phyloP scores from a whole-genome alignment of 2,797 vertebrate species.

The Pseudochirops cupreus region DNA sequence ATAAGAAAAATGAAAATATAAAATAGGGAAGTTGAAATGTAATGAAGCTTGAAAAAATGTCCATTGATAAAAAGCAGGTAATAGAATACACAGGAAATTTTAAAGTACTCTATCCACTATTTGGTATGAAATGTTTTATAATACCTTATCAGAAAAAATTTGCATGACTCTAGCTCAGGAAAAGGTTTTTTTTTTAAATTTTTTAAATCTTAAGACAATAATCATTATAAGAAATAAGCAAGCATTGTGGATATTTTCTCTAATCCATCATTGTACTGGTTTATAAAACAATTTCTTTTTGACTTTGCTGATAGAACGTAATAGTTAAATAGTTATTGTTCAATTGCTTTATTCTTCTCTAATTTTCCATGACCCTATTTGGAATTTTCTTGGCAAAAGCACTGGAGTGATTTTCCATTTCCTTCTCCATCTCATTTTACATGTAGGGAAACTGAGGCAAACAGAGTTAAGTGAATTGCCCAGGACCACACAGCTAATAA shows the following conservation, averaged over 20 bases:
- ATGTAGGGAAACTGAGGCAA: neutral
- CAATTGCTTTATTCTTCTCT: neutral
- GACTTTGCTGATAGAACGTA: neutral
- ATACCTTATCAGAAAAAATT: slow-evolving; percentile 38
- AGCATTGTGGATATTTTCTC: neutral
- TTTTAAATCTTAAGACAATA: neutral
- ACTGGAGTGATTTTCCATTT: neutral
- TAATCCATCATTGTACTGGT: neutral
- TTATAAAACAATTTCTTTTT: neutral
- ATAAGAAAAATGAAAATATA: slow-evolving; percentile 22
- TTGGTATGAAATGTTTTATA: neutral
- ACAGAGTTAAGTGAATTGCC: neutral
- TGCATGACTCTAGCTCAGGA: neutral
- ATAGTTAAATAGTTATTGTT: neutral
- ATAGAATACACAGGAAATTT: neutral
- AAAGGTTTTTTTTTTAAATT: neutral
- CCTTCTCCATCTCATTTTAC: neutral
- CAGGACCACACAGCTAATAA: neutral
- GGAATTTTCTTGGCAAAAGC: neutral
- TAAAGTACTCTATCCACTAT: neutral
- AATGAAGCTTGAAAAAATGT: slow-evolving; percentile 4
- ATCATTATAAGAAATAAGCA: neutral
- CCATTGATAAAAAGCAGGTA: slow-evolving; percentile 34
- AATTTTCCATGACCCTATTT: neutral
- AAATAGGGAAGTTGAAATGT: neutral